A percentile compares a stretch with the other conserved stretches of the same genome.
phyloP scores from a whole-genome alignment of 2,888 invertebrate species.

The Temnothorax ravouxi region DNA sequence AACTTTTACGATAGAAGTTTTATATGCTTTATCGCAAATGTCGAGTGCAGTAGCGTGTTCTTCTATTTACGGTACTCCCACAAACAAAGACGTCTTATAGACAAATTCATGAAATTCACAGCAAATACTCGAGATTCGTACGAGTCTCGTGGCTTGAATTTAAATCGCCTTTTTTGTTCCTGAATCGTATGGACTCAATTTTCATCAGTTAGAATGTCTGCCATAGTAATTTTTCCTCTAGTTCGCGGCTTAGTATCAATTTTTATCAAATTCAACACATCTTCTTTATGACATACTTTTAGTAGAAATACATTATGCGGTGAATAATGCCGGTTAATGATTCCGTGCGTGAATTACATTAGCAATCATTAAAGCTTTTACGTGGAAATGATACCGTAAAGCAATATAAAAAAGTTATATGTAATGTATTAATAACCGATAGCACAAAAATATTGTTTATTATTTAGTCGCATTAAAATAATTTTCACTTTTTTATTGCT shows the following conservation, averaged over 20 bases:
- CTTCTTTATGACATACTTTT: background rate
- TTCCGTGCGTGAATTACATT: background rate
- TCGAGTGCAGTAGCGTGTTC: background rate
- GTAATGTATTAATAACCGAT: constrained; percentile 9
- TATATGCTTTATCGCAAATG: constrained; percentile 16
- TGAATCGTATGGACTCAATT: background rate
- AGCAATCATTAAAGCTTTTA: constrained; percentile 21
- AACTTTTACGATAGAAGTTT: constrained; percentile 35
- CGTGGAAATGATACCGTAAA: background rate
- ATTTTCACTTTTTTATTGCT: background rate
- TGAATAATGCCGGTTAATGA: background rate
- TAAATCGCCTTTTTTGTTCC: background rate
- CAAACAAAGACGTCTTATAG: constrained; percentile 21
- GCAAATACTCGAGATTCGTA: background rate
- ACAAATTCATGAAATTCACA: constrained; percentile 12
- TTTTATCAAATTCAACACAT: background rate
- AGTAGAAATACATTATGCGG: background rate
- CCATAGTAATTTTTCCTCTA: background rate
- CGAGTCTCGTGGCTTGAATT: background rate
- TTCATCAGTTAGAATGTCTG: background rate
- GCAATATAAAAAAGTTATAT: constrained; percentile 4
- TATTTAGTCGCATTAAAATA: background rate
- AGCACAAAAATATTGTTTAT: constrained; percentile 9
- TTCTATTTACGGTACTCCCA: background rate
- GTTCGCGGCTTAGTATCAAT: background rate